Evolutionary conservation across 2,888 invertebrate species (phyloP), one percentile per base, ranked within the genome.

Genomic region (Sicus ferrugineus): DNA sequence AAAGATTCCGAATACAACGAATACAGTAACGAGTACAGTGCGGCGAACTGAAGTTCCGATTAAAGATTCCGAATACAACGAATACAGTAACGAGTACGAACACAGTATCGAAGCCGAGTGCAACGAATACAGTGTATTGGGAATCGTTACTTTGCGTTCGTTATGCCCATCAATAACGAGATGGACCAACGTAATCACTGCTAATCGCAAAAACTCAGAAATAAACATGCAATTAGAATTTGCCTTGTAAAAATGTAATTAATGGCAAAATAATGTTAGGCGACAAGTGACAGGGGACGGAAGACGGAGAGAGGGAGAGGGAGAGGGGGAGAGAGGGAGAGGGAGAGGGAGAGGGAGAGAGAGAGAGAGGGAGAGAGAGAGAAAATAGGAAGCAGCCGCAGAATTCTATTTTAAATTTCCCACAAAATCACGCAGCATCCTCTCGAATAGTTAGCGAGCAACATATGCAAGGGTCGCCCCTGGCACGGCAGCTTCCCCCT

Each of bases 261-360:
- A 82, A 81, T 81, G 80, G 80, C 75, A 71, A 78, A 77, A 79
- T 79, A 81, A 81, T 81, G 78, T 76, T 64, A 67, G 73, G 72
- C 70, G 72, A 58, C 64, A 66, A 63, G 46, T 63, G 31, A 46
- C 23, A 21, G 54, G 2, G 54, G 23, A 23, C 14, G 14, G 54
- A 4, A 3, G 26, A 26, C 21, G 54, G 23, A 54, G 28, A 28
- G 26, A 7, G 54, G 46, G 14, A 6, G 19, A 46, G 46, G 19
- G 48, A 63, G 54, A 54, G 28, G n/a, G 6, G n/a, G 9, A 50
- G 50, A 50, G 21, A 50, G n/a, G 7, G 50, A n/a, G 19, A 21
- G 21, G 4, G 23, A 56, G 30, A 64, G 7, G 30, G 19, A 9
- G 4, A 46, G 19, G 19, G n/a, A 63, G 46, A 48, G 31, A 46